Base-by-base conservation (phyloP, 2,888 invertebrate genomes). In the Alitta virens region DNA sequence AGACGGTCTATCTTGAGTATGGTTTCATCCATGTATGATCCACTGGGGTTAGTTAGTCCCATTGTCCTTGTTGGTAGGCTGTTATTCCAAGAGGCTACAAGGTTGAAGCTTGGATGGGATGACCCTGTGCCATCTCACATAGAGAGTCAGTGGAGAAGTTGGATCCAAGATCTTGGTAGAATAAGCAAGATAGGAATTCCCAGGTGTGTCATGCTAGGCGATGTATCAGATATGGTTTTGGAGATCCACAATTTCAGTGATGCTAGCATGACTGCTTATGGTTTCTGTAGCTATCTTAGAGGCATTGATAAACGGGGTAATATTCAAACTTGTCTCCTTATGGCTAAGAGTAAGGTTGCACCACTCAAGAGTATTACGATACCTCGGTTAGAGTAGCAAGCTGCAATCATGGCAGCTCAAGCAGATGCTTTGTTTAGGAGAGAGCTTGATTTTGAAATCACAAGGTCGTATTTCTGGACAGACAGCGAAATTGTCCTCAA, bases 21-120 rank as follows among this genome's bases (percentile, higher is more conserved):
- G 12, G 61, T 69, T 2, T 58, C 62, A 42, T 66, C 64, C 1
- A 27, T 68, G 12, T 68, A 59, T 51, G 68, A 68, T 43, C 69
- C 69, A 1, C 52, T 68, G 2, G 69, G 69, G 2, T 58, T 72
- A 21, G 60, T 74, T 23, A 53, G 70, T 2, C 72, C 71, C 23
- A 61, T 70, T 27, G 24, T 66, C 9, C 60, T 71, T 7, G 38
- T 57, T 7, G 67, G 68, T 2, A 72, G 70, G 42, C 60, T 67
- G 33, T 64, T 71, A 14, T 33, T 72, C n/a, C 72, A 71, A 50
- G 33, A 66, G 26, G 60, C 70, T 59, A 71, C 69, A 33, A 52
- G 24, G 21, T 42, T 63, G 7, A 51, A 51, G 16, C 14, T 27
- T 0, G 65, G 62, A 43, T 73, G 73, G 71, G 71, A 72, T 52